phyloP scores from a whole-genome alignment of 2,113 vertebrate genomes.

The Micronycteris hirsuta region DNA sequence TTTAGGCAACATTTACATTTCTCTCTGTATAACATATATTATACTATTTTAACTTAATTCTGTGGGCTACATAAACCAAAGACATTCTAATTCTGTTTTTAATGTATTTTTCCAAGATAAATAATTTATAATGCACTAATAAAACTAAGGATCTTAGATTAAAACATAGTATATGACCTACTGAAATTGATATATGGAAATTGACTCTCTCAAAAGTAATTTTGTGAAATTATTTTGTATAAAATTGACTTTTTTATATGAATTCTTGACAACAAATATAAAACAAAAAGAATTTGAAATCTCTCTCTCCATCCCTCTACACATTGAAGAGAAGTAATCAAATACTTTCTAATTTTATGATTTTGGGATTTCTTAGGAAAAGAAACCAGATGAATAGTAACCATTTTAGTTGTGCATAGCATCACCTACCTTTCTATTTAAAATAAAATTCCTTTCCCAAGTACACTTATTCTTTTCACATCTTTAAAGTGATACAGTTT shows the following conservation, averaged over 20 bases:
- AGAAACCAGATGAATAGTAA: not conserved
- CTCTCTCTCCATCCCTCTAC: not conserved
- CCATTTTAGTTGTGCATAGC: not conserved
- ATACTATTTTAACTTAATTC: conserved; percentile 58
- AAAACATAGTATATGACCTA: conserved; percentile 46
- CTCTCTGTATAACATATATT: conserved; percentile 35
- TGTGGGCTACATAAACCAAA: conserved; percentile 41
- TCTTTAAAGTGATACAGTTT: not conserved
- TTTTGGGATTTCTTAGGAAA: conserved; percentile 37
- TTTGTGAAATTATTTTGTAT: conserved; percentile 57
- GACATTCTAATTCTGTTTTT: conserved; percentile 56
- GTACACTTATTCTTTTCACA: not conserved
- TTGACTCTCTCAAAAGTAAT: conserved; percentile 54
- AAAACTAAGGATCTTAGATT: conserved; percentile 61
- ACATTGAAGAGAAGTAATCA: not conserved
- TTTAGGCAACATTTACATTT: conserved; percentile 57
- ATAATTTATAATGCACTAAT: conserved; percentile 66
- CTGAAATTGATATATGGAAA: conserved; percentile 53
- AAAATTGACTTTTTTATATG: conserved; percentile 41
- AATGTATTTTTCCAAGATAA: conserved; percentile 62
- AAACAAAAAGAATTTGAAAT: conserved; percentile 50
- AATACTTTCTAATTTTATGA: not conserved
- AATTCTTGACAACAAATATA: conserved; percentile 51
- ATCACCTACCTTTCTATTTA: not conserved
- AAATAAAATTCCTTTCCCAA: conserved; percentile 16